Percentiles rank a stretch among this genome's conserved stretches.
Evolutionary conservation across 2,113 vertebrate genomes (phyloP).

Genomic region (Anarrhichthys ocellatus): DNA sequence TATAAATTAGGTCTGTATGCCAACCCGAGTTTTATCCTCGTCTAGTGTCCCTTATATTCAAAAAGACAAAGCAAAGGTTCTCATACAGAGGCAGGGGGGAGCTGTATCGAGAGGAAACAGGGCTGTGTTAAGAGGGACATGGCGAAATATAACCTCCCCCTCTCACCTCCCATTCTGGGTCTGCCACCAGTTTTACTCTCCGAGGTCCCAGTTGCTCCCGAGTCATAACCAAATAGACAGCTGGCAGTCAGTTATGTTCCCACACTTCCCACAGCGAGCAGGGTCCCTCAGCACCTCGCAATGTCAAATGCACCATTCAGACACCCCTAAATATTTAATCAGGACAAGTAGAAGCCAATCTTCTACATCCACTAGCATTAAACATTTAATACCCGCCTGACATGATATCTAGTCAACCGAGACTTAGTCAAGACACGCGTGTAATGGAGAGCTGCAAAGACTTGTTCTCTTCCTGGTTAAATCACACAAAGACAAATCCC

Average conservation of each 20-base stretch:
- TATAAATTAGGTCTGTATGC: constrained; percentile 38
- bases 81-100: constrained; percentile 31
- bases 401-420: constrained; percentile 74
- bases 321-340: constrained; percentile 83
- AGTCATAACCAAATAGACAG: constrained; percentile 67
- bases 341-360: constrained; percentile 81
- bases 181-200: constrained; percentile 50
- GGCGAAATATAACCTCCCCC: constrained; percentile 75
- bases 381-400: constrained; percentile 79
- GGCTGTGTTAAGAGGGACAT: constrained; percentile 62
- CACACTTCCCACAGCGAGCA: constrained; percentile 57
- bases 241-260: constrained; percentile 69
- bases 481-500: constrained; percentile 55
- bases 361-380: constrained; percentile 81
- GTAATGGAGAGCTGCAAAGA: constrained; percentile 46
- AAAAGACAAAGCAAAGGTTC: constrained; percentile 64
- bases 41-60: constrained; percentile 41
- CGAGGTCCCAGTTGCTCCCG: constrained; percentile 58
- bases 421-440: constrained; percentile 53
- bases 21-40: constrained; percentile 34
- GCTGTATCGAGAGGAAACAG: constrained; percentile 40
- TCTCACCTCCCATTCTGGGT: constrained; percentile 54
- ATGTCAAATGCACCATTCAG: constrained; percentile 77
- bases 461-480: constrained; percentile 48
- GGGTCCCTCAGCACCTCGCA: constrained; percentile 69